Evolutionary conservation across 2,888 invertebrate genomes (phyloP), one percentile per base, ranked within the genome.

Genomic region (Peribatodes rhomboidaria): DNA sequence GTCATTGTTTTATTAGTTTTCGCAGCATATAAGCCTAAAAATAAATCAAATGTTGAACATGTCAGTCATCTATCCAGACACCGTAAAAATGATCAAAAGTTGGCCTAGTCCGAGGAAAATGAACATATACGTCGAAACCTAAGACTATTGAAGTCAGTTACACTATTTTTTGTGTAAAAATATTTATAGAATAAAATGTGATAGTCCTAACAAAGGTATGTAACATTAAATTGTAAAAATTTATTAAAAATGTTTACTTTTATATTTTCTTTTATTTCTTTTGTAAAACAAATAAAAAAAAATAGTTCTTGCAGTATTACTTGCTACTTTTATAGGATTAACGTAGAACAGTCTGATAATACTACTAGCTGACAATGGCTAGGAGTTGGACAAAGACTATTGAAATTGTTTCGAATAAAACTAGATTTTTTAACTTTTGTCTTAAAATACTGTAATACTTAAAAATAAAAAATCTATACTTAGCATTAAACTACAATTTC

Each of bases 201-300:
- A 91, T 90, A 89, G 79, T 71, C 42, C 33, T 35, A 55, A 55
- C 14, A 79, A 74, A 69, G 65, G 68, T 80, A 50, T 84, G 79
- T 31, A 49, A 16, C 31, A 31, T 31, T 16, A 31, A 82, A 87
- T 86, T 91, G 91, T 92, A 91, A 90, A 92, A 90, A 89, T 86
- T 86, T 89, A 90, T 88, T 90, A 90, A 79, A 90, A 88, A 89
- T 87, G 88, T 88, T 90, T 89, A 89, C 87, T 85, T 85, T 84
- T 80, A 81, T 61, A 67, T 46, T 69, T 55, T 16, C 54, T 81
- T 83, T 83, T 71, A 78, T 74, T 65, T 59, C 8, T 11, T 22
- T 10, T 20, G n/a, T n/a, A n/a, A n/a, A n/a, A n/a, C n/a, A n/a
- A n/a, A n/a, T n/a, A n/a, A n/a, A n/a, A n/a, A n/a, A n/a, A n/a